Evolutionary conservation across 1,140 invertebrate species (phyloP), one percentile per base, ranked within the genome.

Genomic region (Drosophila leontia): DNA sequence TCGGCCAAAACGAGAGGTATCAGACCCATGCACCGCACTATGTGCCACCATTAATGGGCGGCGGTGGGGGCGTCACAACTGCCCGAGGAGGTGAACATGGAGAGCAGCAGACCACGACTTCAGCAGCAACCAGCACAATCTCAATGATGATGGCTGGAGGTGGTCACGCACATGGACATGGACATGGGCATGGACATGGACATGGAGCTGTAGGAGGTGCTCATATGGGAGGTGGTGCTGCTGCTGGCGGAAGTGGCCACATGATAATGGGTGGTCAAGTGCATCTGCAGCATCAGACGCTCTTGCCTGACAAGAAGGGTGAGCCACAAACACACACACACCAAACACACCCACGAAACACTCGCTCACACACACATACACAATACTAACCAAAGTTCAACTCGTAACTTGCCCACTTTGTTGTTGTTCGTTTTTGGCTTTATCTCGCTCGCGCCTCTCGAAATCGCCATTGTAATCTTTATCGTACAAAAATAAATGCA

Each of bases 271-370:
- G 64, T 77, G 84, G 80, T 64, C 56, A 72, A 55, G 77, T 71
- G 74, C 78, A 87, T 65, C 86, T 91, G 37, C 87, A 86, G 62
- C 76, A 88, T 65, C 91, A 91, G 87, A 78, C 72, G 80, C 61
- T 88, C 78, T 84, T 90, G 85, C 85, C 85, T 84, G 67, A 76
- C 75, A 82, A 88, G 56, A 85, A 86, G 84, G 91, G 91, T 92
- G 91, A 92, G 91, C 87, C 78, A 90, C 72, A 76, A 34, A 70
- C 41, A 69, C 48, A 45, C 42, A 67, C 42, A 60, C 23, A 60
- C 15, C 37, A 55, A 59, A 61, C 44, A 64, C 47, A 35, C 41
- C 17, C 53, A 34, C 17, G 7, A 62, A 32, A 53, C 74, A 77
- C 70, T 23, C 50, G 47, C n/a, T 19, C 41, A 64, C 34, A 48